These are phyloP conservation scores for Ariopsis seemanni DNA, from an alignment of 2,113 vertebrate species.

Conservation along the genomic window DNA sequence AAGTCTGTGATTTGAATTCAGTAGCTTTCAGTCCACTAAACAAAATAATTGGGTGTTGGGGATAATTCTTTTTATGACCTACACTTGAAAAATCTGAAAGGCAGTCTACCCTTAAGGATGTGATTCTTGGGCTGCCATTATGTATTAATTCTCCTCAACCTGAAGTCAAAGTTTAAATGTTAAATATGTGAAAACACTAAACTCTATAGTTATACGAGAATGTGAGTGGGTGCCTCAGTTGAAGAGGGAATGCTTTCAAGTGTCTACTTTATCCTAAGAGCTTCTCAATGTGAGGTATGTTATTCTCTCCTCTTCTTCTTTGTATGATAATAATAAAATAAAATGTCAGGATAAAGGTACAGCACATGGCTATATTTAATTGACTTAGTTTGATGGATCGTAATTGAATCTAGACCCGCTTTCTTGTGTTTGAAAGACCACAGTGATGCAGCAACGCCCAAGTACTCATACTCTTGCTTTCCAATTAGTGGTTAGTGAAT, in stretches of 20 bases:
- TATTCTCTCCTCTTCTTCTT: background rate
- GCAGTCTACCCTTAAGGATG: too few species aligned
- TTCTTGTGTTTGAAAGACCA: background rate
- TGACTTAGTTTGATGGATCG: background rate
- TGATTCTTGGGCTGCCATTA: background rate
- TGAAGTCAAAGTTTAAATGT: background rate
- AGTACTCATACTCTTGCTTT: background rate
- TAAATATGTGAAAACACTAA: background rate
- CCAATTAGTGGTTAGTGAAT: background rate
- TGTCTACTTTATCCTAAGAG: constrained; percentile 11
- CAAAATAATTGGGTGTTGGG: too few species aligned
- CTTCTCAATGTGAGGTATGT: background rate
- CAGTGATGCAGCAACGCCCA: background rate
- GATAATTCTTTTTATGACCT: too few species aligned
- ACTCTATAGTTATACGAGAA: background rate
- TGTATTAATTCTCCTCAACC: background rate
- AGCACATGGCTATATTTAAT: background rate
- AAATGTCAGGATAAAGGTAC: background rate
- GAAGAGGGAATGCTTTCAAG: background rate
- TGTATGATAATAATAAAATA: background rate
- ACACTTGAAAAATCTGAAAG: too few species aligned
- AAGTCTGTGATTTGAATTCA: too few species aligned
- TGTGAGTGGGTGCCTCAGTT: background rate
- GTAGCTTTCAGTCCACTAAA: too few species aligned
- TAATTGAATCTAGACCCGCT: background rate